Evolutionary conservation across 1,140 invertebrate species (phyloP).

Genomic region (Dysdera silvatica): DNA sequence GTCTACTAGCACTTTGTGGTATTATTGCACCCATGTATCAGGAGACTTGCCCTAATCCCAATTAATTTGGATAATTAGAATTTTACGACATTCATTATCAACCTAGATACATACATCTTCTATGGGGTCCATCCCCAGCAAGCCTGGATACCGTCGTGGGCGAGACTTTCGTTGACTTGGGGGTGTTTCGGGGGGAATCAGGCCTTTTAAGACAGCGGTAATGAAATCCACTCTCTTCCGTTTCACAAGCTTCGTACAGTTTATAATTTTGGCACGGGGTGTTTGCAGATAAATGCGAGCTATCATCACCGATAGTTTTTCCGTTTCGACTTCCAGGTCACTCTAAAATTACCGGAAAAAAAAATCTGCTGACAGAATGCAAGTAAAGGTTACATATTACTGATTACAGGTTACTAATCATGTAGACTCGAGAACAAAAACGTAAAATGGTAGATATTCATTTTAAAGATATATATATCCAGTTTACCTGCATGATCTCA

Average conservation of each 20-base stretch:
- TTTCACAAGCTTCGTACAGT: conserved; percentile 52
- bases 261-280: conserved; percentile 54
- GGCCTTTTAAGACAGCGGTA: conserved; percentile 56
- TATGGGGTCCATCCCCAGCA: conserved; percentile 41
- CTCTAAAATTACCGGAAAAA: conserved; percentile 46
- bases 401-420: background rate
- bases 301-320: conserved; percentile 59
- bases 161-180: conserved; percentile 46
- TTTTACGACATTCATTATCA: background rate
- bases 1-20: no score
- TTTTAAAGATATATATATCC: background rate
- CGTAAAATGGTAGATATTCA: background rate
- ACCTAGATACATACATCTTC: conserved; percentile 43
- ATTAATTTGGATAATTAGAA: no score
- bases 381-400: background rate
- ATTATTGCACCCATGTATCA: no score
- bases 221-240: conserved; percentile 59
- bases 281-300: conserved; percentile 57
- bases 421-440: background rate
- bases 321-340: conserved; percentile 59
- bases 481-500: conserved; percentile 60
- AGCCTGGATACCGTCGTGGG: conserved; percentile 42
- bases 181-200: conserved; percentile 59
- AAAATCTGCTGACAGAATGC: background rate
- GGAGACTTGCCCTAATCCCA: no score